Evolutionary conservation across 2,113 vertebrate genomes (phyloP), one percentile per base, ranked within the genome.

Genomic region (Elachura formosa): DNA sequence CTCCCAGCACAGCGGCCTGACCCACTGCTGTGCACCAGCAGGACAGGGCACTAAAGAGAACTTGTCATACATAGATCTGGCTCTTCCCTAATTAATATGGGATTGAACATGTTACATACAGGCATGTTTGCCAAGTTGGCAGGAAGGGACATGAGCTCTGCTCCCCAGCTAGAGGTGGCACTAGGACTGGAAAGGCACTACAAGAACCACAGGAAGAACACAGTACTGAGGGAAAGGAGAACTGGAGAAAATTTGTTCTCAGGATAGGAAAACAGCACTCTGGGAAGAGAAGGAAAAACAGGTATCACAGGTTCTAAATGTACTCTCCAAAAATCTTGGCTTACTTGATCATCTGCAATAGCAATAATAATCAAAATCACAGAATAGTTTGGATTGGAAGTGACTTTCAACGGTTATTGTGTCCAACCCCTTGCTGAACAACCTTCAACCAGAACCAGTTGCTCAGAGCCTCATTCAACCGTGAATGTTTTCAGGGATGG

Each of bases 171-270:
- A 38, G 51, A 84, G 22, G 23, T 36, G 41, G 36, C 43, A 46
- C 31, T 31, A 58, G 38, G 81, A 29, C 61, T 58, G 41, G 17
- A 69, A 91, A 84, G 28, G 68, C 46, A 73, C 36, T 41, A 29
- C 9, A 31, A 22, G 77, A 76, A 38, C 34, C 45, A 40, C 0
- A 0, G 38, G n/a, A 78, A 67, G 13, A 61, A 33, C 14, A 31
- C 0, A 22, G 34, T 13, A 23, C 43, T 38, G 43, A 51, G 31
- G 24, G 29, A 43, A 59, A 58, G 20, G 46, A 23, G 9, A 64
- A 25, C 0, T 5, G 0, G 24, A 74, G 20, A 51, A 36, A 48
- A 79, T 75, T 1, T 2, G 2, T 33, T 17, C 19, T 56, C 19
- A 10, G 45, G 31, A 21, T 0, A 68, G 14, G 40, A 56, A 91